A percentile compares a stretch with the other conserved stretches of the same genome.
Conservation (phyloP, 2,797 vertebrate genomes). For the Alectoris magna region DNA sequence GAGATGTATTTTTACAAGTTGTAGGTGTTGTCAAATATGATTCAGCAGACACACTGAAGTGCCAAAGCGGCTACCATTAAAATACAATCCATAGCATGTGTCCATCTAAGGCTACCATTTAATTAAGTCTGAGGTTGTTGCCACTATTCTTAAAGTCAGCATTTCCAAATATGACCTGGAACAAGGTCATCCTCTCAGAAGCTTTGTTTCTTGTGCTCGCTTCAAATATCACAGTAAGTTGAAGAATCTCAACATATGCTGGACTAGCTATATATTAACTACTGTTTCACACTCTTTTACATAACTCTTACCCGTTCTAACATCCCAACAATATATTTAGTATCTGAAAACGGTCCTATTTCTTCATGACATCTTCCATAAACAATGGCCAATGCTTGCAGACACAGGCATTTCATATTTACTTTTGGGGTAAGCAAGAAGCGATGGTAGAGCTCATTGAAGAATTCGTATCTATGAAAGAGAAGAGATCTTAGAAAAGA, state of each 20-base stretch:
- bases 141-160: neutral
- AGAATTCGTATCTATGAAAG: slow-evolving; percentile 92
- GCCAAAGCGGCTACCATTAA: neutral
- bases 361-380: slow-evolving; percentile 98
- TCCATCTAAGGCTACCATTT: neutral
- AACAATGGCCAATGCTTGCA: slow-evolving; percentile 96
- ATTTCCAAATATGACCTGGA: neutral
- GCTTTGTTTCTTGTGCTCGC: neutral
- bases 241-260: neutral
- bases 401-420: slow-evolving; percentile 97
- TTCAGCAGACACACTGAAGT: neutral
- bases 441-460: slow-evolving; percentile 98
- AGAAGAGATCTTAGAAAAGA: slow-evolving; percentile 16
- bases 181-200: neutral
- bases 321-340: slow-evolving; percentile 98
- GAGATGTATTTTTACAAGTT: neutral
- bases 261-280: neutral
- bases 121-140: neutral
- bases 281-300: neutral
- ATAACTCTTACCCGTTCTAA: slow-evolving; percentile 90
- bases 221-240: neutral
- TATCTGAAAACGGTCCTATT: slow-evolving; percentile 96
- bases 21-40: neutral
- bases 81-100: neutral
- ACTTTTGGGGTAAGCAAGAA: slow-evolving; percentile 99